A percentile compares a stretch with the other conserved stretches of the same genome.
phyloP scores from a whole-genome alignment of 1,140 invertebrate species.

The Magallana gigas region DNA sequence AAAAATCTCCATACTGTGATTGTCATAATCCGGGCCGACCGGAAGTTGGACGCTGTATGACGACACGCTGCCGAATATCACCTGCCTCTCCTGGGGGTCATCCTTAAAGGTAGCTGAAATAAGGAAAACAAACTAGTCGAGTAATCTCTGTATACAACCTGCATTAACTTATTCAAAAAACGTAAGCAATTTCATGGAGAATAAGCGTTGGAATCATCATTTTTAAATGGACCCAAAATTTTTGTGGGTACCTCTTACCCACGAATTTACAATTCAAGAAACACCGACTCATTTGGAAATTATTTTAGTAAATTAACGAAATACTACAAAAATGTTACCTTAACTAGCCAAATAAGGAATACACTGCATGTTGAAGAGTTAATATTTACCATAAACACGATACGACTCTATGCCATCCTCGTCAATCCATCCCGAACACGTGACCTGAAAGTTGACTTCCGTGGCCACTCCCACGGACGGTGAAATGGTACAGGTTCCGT shows the following conservation, averaged over 20 bases:
- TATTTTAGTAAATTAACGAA: too few species aligned
- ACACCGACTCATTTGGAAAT: too few species aligned
- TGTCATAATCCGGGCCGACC: slow-evolving; percentile 61
- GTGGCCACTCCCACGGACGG: slow-evolving; percentile 57
- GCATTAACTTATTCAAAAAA: too few species aligned
- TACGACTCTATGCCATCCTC: slow-evolving; percentile 66
- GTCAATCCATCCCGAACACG: slow-evolving; percentile 67
- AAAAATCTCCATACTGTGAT: slow-evolving; percentile 58
- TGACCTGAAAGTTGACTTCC: slow-evolving; percentile 59
- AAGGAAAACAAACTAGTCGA: not conserved
- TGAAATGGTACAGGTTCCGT: slow-evolving; percentile 68
- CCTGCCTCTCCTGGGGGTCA: slow-evolving; percentile 49
- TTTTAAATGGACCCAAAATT: too few species aligned
- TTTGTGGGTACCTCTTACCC: too few species aligned
- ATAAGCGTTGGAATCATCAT: too few species aligned
- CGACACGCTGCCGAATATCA: slow-evolving; percentile 51
- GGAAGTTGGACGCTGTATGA: slow-evolving; percentile 51
- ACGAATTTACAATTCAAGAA: too few species aligned
- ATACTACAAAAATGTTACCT: too few species aligned
- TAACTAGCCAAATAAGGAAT: too few species aligned
- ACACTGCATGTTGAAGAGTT: too few species aligned
- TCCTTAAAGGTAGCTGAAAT: slow-evolving; percentile 55
- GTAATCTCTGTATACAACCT: too few species aligned
- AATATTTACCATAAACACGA: slow-evolving; percentile 63
- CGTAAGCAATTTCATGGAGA: too few species aligned